Evolutionary conservation across 2,797 vertebrate species (phyloP).

Genomic region (Lepilemur septentrionalis): DNA sequence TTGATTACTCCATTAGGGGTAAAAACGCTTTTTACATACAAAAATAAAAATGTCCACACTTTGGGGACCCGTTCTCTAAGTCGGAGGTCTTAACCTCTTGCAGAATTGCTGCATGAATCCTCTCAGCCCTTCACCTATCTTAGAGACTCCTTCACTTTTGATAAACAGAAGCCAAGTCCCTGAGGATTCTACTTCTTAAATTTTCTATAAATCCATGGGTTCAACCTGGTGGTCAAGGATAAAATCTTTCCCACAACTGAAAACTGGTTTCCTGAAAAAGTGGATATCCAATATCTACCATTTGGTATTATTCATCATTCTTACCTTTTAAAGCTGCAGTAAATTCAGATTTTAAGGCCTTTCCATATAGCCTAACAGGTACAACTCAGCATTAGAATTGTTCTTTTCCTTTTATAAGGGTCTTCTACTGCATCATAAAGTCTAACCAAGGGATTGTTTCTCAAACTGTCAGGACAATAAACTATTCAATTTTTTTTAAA

Average conservation of each 20-base stretch:
- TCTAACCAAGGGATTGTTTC: not conserved
- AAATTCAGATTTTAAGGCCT: not conserved
- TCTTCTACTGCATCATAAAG: constrained; percentile 8
- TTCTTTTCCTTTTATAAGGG: not conserved
- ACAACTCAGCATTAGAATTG: not conserved
- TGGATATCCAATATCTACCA: not conserved
- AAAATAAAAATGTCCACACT: constrained; percentile 49
- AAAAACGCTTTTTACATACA: not conserved
- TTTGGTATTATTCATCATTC: not conserved
- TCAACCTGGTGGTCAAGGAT: not conserved
- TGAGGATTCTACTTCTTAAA: constrained; percentile 5
- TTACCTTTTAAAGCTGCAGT: not conserved
- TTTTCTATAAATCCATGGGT: not conserved
- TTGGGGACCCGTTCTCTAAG: not conserved
- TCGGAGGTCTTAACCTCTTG: constrained; percentile 6
- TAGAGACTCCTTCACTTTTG: constrained; percentile 1
- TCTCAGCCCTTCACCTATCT: constrained; percentile 18
- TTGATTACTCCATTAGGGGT: not conserved
- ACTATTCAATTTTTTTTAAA: not conserved
- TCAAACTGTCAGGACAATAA: not conserved
- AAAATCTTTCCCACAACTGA: constrained; percentile 12
- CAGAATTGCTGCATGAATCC: constrained; percentile 8
- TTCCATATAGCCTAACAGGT: not conserved
- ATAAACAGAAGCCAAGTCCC: constrained; percentile 39
- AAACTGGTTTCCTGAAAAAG: constrained; percentile 36